Conservation (phyloP, 64 coral and sea anemone genomes). For the Platygyra sinensis region DNA sequence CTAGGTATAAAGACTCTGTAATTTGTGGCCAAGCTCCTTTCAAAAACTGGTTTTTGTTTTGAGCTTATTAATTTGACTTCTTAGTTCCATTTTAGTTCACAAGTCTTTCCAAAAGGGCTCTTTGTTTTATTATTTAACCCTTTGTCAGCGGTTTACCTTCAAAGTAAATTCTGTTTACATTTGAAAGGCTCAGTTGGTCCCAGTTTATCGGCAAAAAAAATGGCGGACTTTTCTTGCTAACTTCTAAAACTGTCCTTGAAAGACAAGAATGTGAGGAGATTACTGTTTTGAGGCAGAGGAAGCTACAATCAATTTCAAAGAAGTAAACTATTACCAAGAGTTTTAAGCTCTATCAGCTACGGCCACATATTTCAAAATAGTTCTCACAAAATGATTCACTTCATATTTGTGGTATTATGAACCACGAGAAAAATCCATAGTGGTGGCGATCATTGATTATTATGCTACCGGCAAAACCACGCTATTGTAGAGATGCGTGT, state of each 20-base stretch:
- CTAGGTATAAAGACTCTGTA: too few species aligned
- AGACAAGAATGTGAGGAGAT: background rate
- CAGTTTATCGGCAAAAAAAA: background rate
- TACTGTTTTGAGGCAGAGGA: background rate
- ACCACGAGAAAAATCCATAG: background rate
- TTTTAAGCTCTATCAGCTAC: background rate
- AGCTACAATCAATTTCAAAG: background rate
- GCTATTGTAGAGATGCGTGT: background rate
- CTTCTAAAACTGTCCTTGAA: background rate
- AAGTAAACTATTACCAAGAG: background rate
- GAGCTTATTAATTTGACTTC: background rate
- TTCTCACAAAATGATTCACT: background rate
- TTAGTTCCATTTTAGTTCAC: background rate
- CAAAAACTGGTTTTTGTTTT: too few species aligned
- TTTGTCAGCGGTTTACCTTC: background rate
- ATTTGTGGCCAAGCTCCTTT: too few species aligned
- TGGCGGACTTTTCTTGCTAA: background rate
- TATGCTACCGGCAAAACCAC: background rate
- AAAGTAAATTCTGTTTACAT: background rate
- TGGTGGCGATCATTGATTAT: background rate
- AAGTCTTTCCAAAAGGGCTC: background rate
- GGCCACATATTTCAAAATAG: background rate
- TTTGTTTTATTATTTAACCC: background rate
- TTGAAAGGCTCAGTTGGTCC: background rate
- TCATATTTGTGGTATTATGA: background rate